Base-by-base conservation (phyloP, 64 coral and sea anemone species). In the Pachyseris speciosa region DNA sequence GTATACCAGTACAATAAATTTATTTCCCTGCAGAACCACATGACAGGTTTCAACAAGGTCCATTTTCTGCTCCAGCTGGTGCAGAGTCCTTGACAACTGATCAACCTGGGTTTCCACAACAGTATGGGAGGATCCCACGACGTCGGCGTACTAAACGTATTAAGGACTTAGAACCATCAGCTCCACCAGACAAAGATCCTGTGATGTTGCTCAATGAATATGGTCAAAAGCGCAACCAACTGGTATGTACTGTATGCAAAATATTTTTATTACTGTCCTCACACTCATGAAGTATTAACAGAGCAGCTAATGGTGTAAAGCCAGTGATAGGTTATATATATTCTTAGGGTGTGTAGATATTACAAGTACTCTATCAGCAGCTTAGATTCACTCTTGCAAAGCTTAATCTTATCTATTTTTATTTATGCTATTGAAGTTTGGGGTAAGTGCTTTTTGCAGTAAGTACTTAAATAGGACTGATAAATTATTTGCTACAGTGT, bases 151-250 rank as follows among this genome's bases (percentile, higher is more conserved):
- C 24, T 33, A 36, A 80, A 80, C 16, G 33, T n/a, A 39, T n/a
- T n/a, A 95, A 91, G 41, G 86, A 36, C 37, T 66, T 51, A 19
- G 43, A 80, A 34, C 78, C 87, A 12, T 71, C 86, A 32, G 90
- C 90, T 13, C 69, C 94, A 4, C 90, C 86, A 42, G 90, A 93
- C 39, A 96, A 93, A 36, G 94, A 96, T 59, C 94, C 94, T 73
- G 94, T 96, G 9, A 96, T 96, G 94, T 29, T 96, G 33, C 67
- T 96, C 7, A 93, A 93, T 74, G 94, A 96, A 48, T 96, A 93
- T 90, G 94, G 94, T 33, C 94, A 96, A 42, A 96, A 80, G 40
- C 49, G 77, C 79, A 39, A 44, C 78, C 59, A 88, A 28, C 61
- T 43, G 74, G 32, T 52, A 30, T 16, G 94, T 93, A n/a, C 52